These are phyloP conservation scores for Psilopsiagon aymara DNA, from an alignment of 2,113 vertebrate species.

Conservation along the genomic window DNA sequence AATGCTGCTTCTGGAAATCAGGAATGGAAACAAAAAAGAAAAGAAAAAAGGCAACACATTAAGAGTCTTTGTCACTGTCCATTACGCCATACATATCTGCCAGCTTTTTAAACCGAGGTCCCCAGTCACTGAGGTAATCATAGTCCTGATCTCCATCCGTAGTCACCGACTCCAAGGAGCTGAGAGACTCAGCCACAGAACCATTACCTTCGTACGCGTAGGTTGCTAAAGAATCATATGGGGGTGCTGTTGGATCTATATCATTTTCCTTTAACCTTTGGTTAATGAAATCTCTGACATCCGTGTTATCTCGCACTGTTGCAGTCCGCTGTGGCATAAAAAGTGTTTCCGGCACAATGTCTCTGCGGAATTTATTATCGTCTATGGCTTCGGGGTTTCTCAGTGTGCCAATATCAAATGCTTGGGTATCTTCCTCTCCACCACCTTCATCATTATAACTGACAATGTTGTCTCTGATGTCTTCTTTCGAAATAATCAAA, in stretches of 20 bases:
- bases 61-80: conserved; percentile 92
- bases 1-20: conserved; percentile 54
- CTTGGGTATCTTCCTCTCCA: conserved; percentile 97
- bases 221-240: conserved; percentile 95
- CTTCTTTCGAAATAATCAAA: conserved; percentile 97
- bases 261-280: conserved; percentile 95
- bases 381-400: conserved; percentile 94
- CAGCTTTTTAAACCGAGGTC: conserved; percentile 94
- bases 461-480: conserved; percentile 96
- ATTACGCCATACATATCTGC: conserved; percentile 93
- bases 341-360: conserved; percentile 90
- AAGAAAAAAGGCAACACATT: conserved; percentile 71
- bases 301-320: conserved; percentile 81
- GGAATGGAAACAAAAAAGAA: not conserved
- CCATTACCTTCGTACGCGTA: conserved; percentile 95
- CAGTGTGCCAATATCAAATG: conserved; percentile 94
- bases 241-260: conserved; percentile 89
- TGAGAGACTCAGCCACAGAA: conserved; percentile 91
- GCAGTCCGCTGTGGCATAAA: conserved; percentile 84
- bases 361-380: conserved; percentile 88
- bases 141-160: conserved; percentile 95
- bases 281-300: conserved; percentile 96
- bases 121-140: conserved; percentile 95
- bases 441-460: conserved; percentile 98
- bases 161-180: conserved; percentile 91